Conservation (phyloP, 2,797 vertebrate species). For the Trematocara caparti region DNA sequence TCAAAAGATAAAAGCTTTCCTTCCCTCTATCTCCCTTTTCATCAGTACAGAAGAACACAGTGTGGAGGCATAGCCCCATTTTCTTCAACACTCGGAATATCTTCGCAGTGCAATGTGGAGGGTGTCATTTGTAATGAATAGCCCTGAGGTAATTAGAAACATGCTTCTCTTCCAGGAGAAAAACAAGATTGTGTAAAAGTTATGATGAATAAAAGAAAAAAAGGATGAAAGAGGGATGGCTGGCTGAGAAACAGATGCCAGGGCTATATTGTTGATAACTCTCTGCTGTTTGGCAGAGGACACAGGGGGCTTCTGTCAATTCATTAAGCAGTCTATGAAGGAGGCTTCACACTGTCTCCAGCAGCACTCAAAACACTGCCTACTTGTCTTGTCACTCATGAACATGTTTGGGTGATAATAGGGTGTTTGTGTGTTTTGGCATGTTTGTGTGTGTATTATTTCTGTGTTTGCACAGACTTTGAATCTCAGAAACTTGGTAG, state of each 20-base stretch:
- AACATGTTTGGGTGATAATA: constrained; percentile 28
- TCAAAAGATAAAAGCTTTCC: constrained; percentile 68
- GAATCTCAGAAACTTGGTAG: background rate
- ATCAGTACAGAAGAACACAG: constrained; percentile 68
- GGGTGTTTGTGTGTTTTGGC: background rate
- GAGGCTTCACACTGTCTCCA: constrained; percentile 51
- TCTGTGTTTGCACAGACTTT: constrained; percentile 2
- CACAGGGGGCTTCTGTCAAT: constrained; percentile 51
- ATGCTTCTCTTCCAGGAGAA: constrained; percentile 62
- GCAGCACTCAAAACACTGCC: constrained; percentile 35
- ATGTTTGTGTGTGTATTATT: background rate
- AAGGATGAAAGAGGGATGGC: constrained; percentile 25
- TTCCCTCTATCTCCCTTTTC: constrained; percentile 59
- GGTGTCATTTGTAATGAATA: constrained; percentile 74
- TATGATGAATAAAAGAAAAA: constrained; percentile 65
- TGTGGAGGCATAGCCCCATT: constrained; percentile 65
- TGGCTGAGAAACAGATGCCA: constrained; percentile 67
- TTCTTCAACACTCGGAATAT: constrained; percentile 51
- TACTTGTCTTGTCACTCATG: constrained; percentile 47
- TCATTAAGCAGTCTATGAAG: constrained; percentile 57
- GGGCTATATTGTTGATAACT: constrained; percentile 51
- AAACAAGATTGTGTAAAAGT: constrained; percentile 64
- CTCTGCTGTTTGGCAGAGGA: constrained; percentile 58
- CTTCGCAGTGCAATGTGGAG: constrained; percentile 53
- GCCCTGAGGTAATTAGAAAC: constrained; percentile 78